These are phyloP conservation scores for Uria aalge DNA, from an alignment of 2,113 vertebrate species.

Conservation along the genomic window DNA sequence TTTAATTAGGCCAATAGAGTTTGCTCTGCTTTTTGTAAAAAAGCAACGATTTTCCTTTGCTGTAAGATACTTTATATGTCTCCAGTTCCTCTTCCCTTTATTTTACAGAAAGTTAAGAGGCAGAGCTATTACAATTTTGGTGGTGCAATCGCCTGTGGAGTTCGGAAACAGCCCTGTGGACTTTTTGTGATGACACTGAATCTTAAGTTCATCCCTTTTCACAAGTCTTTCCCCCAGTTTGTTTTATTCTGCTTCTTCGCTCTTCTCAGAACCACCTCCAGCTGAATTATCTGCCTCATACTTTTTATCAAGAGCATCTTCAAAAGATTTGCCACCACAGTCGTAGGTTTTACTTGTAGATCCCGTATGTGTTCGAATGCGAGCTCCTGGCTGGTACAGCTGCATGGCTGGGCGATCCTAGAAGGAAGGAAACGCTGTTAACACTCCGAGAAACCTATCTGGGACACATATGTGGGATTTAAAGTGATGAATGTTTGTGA, in stretches of 20 bases:
- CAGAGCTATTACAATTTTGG: not conserved
- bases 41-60: not conserved
- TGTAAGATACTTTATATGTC: not conserved
- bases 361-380: constrained; percentile 80
- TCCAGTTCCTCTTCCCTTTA: not conserved
- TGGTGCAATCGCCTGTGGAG: not conserved
- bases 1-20: not conserved
- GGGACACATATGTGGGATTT: not conserved
- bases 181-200: not conserved
- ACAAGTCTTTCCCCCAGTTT: not conserved
- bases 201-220: not conserved
- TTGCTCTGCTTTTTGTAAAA: not conserved
- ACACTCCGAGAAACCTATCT: not conserved
- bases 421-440: constrained; percentile 48
- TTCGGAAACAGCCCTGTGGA: not conserved
- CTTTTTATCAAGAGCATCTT: constrained; percentile 74
- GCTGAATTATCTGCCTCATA: constrained; percentile 73
- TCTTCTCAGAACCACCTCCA: constrained; percentile 79
- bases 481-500: not conserved
- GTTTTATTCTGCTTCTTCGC: constrained; percentile 65
- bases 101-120: not conserved
- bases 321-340: constrained; percentile 72
- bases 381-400: constrained; percentile 88
- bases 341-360: constrained; percentile 81
- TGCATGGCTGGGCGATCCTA: constrained; percentile 93